Base-by-base conservation (phyloP, 2,113 vertebrate genomes). In the Anseranas semipalmata region DNA sequence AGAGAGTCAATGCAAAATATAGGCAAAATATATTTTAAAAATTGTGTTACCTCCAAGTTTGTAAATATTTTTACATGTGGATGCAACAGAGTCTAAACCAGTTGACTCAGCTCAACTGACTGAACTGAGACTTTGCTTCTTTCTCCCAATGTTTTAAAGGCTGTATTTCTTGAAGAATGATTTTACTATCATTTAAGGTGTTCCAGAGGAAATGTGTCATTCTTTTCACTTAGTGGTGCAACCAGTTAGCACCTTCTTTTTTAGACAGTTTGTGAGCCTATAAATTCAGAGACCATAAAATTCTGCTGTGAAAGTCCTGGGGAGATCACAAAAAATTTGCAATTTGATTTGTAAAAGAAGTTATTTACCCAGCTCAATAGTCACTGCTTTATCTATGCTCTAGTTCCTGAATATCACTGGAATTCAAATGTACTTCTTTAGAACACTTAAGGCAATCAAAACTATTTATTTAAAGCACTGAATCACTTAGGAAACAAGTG, bases 381-480 rank as follows among this genome's bases (percentile, higher is more conserved):
- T 20, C 39, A 37, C 9, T 68, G 39, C 9, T 75, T 81, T 72
- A 41, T 84, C 46, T 81, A 56, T 89, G 6, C 39, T 72, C 48
- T 75, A 28, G 35, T 37, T 88, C 21, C 37, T 60, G 28, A 90
- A 55, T 89, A 55, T 30, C 62, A 16, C 45, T 89, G 33, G 33
- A 68, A 92, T 91, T 41, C n/a, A 91, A 92, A 82, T 76, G 32
- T 75, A 93, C 91, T 97, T 87, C 53, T 95, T 90, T 70, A 82
- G 39, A 88, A 82, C 66, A 92, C 90, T 81, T 92, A 71, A 87
- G 53, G 32, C 62, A 93, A 87, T 93, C 56, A 73, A 72, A 96
- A 39, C 33, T 87, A 53, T 93, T 92, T 90, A 89, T 73, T 91
- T 96, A 89, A 89, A 94, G 11, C 33, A 41, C 30, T 52, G 45